A percentile compares a stretch with the other conserved stretches of the same genome.
Evolutionary conservation across 2,113 vertebrate species (phyloP).

Genomic region (Tautogolabrus adspersus): DNA sequence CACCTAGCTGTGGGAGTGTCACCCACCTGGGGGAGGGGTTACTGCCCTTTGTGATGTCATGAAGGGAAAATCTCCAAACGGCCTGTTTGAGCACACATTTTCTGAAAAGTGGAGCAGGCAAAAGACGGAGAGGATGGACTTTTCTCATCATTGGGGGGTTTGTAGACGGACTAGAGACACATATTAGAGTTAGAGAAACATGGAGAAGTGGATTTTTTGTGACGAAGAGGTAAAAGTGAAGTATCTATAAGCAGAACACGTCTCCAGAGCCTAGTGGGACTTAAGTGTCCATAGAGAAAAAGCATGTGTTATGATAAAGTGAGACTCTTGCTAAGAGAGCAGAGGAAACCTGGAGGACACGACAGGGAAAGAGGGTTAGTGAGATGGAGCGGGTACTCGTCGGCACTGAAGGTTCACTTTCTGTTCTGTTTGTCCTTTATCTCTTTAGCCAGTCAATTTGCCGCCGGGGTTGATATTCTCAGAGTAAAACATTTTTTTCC

Average conservation of each 20-base stretch:
- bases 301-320: slow-evolving; percentile 41
- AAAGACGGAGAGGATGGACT: too few relatives aligned
- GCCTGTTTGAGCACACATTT: too few relatives aligned
- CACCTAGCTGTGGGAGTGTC: too few relatives aligned
- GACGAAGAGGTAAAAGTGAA: background rate
- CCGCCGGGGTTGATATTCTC: slow-evolving; percentile 49
- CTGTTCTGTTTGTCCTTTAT: slow-evolving; percentile 63
- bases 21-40: too few relatives aligned
- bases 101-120: too few relatives aligned
- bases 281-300: slow-evolving; percentile 16
- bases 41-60: too few relatives aligned
- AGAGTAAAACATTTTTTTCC: slow-evolving; percentile 49
- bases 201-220: too few relatives aligned
- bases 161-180: too few relatives aligned
- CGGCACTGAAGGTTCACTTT: slow-evolving; percentile 47
- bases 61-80: too few relatives aligned
- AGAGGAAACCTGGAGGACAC: slow-evolving; percentile 29
- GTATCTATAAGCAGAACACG: slow-evolving; percentile 12
- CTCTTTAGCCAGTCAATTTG: slow-evolving; percentile 53
- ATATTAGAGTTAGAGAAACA: too few relatives aligned
- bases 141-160: too few relatives aligned
- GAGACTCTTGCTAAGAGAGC: slow-evolving; percentile 37
- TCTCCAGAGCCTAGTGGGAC: background rate
- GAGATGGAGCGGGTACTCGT: slow-evolving; percentile 50
- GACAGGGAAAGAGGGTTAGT: slow-evolving; percentile 32